phyloP scores from a whole-genome alignment of 2,888 invertebrate genomes.

The Pristionchus arcanus region DNA sequence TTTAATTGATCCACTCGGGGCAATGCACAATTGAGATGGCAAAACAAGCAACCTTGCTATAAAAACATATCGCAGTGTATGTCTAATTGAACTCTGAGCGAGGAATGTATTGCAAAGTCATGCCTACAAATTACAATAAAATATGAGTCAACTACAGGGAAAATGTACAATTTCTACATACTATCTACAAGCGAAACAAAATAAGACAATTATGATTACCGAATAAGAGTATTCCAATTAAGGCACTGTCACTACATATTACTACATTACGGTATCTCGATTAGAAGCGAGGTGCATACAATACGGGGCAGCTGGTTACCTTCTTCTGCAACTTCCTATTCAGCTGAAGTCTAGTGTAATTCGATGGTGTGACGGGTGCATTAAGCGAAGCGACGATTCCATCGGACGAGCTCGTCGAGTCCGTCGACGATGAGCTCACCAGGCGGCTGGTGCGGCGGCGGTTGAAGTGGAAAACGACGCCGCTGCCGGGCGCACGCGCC shows the following conservation, averaged over 20 bases:
- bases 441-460: slow-evolving; percentile 10
- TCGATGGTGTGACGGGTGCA: slow-evolving; percentile 25
- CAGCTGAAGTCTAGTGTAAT: not conserved
- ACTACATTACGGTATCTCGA: not conserved
- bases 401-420: slow-evolving; percentile 28
- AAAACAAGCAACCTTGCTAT: not conserved
- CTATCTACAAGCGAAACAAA: slow-evolving; percentile 22
- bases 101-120: slow-evolving; percentile 17
- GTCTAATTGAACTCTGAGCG: not conserved
- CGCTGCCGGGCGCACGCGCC: not conserved
- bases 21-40: slow-evolving; percentile 19
- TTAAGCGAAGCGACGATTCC: slow-evolving; percentile 24
- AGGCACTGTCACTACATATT: not conserved
- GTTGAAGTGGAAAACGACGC: not conserved
- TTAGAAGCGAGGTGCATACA: slow-evolving; percentile 53
- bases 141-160: not conserved
- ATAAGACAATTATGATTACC: not conserved
- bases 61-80: not conserved
- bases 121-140: not conserved
- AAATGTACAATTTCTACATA: slow-evolving; percentile 32
- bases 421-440: slow-evolving; percentile 34
- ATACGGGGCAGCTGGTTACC: slow-evolving; percentile 46
- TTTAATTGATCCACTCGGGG: slow-evolving; percentile 25
- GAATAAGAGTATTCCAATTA: not conserved
- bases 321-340: slow-evolving; percentile 46